Evolutionary conservation across 2,888 invertebrate genomes (phyloP), one percentile per base, ranked within the genome.

Genomic region (Chloromyia formosa): DNA sequence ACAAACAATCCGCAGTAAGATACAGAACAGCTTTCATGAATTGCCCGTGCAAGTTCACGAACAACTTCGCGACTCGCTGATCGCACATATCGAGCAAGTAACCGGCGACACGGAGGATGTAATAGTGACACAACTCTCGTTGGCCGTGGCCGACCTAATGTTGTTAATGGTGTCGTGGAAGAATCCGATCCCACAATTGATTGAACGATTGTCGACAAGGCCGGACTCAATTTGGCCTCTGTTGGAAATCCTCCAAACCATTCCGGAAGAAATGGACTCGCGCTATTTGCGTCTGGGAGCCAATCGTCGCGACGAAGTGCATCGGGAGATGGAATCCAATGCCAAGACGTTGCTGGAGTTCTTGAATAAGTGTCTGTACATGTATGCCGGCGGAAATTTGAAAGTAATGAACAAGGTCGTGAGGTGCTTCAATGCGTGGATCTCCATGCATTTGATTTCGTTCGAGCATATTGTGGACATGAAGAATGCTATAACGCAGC

Each of bases 1-100:
- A 12, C 98, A 98, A 85, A 99, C 98, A 1, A 95, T 99, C 93
- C 89, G 98, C 80, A 94, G 94, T 27, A 98, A 98, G 88, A 96
- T 97, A 68, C 95, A 95, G 83, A 90, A 92, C 78, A 94, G 93
- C 75, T 94, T 98, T 83, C 93, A 95, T 80, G 98, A 98, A 85
- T 86, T 98, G 77, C 97, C 98, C 0, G 83, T 89, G 7, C 92
- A 93, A 79, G 93, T 96, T 5, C 93, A 97, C 79, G 87, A 89
- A 79, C 94, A 97, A 0, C 87, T 99, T 27, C 87, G 97, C 78
- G 95, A 98, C 85, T 97, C 98, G 0, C 86, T 99, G 61, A 87
- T 98, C 76, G 90, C 92, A 54, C 98, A 98, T 83, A 89, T 98
- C 79, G 90, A 92, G 71, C 90, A 92, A 82, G 92, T 94, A 56